These are phyloP conservation scores for Peromyscus eremicus DNA, from an alignment of 2,797 vertebrate species.

Conservation along the genomic window DNA sequence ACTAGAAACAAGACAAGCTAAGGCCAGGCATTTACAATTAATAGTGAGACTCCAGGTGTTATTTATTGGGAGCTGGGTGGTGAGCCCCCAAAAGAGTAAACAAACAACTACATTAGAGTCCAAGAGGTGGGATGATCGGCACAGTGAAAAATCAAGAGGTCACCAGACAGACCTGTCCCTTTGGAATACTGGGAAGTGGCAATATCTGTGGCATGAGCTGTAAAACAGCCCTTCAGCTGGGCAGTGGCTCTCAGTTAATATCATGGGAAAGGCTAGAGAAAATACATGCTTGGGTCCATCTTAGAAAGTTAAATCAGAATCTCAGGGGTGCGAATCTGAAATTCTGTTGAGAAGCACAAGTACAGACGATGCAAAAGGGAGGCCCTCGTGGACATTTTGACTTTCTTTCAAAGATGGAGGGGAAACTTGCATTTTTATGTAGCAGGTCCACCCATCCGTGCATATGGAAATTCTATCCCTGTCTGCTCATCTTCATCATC, in stretches of 20 bases:
- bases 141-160: neutral
- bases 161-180: neutral
- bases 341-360: neutral
- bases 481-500: neutral
- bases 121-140: neutral
- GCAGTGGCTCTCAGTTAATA: neutral
- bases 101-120: neutral
- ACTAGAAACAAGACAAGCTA: too few species aligned
- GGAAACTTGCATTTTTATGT: neutral
- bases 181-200: neutral
- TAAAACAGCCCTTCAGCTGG: neutral
- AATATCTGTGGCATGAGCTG: neutral
- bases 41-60: too few species aligned
- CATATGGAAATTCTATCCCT: neutral
- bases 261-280: neutral
- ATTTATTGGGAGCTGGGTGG: too few species aligned
- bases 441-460: neutral
- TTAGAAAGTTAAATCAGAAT: conserved; percentile 20
- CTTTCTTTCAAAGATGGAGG: conserved; percentile 17
- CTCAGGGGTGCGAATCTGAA: neutral
- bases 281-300: neutral
- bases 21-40: too few species aligned
- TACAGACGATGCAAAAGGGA: neutral
- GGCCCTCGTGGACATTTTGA: neutral
- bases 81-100: too few species aligned